Evolutionary conservation across 2,888 invertebrate genomes (phyloP).

Genomic region (Panzeria rudis): DNA sequence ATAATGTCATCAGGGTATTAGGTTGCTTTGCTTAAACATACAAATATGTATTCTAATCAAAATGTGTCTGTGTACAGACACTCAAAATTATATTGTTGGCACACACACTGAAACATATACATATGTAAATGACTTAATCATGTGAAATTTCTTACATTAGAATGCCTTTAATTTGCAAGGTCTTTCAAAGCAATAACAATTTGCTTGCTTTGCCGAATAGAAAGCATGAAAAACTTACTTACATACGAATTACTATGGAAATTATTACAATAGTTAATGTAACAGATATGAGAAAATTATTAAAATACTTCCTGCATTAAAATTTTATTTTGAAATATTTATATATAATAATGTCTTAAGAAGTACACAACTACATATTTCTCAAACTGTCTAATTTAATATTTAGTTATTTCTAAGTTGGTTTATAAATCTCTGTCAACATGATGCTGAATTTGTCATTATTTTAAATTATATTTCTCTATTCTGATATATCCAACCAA

Average conservation of each 20-base stretch:
- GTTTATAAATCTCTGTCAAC: not conserved
- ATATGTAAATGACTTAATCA: not conserved
- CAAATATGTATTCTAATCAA: not conserved
- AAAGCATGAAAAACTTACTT: not conserved
- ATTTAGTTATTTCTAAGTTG: not conserved
- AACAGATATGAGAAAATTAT: not conserved
- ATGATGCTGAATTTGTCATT: not conserved
- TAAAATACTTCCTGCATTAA: not conserved
- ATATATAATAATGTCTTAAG: not conserved
- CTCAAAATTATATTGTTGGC: not conserved
- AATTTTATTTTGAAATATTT: not conserved
- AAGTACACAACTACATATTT: not conserved
- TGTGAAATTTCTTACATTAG: not conserved
- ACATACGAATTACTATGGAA: not conserved
- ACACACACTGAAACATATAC: not conserved
- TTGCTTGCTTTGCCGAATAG: not conserved
- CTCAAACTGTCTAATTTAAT: not conserved
- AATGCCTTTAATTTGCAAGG: not conserved
- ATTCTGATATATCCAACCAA: not conserved
- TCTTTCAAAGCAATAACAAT: not conserved
- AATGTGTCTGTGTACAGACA: not conserved
- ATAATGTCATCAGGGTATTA: slow-evolving; percentile 6
- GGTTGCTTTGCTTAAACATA: slow-evolving; percentile 1
- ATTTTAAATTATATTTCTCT: not conserved
- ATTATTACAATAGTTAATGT: not conserved